Evolutionary conservation across 2,113 vertebrate species (phyloP), one percentile per base, ranked within the genome.

Genomic region (Numenius arquata): DNA sequence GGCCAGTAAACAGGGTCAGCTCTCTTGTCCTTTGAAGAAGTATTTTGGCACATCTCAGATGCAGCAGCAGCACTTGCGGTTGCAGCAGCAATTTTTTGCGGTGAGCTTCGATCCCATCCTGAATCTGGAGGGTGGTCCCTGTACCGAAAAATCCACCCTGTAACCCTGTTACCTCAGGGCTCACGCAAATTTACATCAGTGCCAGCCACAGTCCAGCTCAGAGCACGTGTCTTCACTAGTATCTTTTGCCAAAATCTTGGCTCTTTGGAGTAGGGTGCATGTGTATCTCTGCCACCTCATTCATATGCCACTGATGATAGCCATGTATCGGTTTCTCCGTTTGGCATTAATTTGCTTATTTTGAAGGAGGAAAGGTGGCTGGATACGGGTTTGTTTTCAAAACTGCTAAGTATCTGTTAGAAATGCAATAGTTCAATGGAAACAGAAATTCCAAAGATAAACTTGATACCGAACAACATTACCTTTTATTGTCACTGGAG

Each of bases 1-100:
- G 95, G 89, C 96, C 83, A 90, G 76, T 70, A 95, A 88, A 92
- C 66, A 81, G 88, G 92, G 94, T 90, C 95, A 95, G 26, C 48
- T 91, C 53, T 78, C 84, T 32, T 82, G 53, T 93, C 86, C 89
- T 95, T 73, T 96, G 84, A 77, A 84, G 50, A 52, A 56, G 48
- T 58, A 4, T 72, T 95, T 82, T 85, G 74, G 66, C n/a, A 30
- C 41, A 17, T 92, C 68, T 18, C 62, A 53, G 66, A 55, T 86
- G 79, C 80, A 77, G 82, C 48, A 79, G 36, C 45, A 85, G 84
- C 27, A 14, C 74, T 85, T 85, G 34, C 82, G 77, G 59, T 41
- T 77, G 68, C 52, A 84, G 88, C 18, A 68, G 59, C 23, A 50
- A 5, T 59, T 45, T 41, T 74, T 68, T 93, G 36, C 59, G 21